These are phyloP conservation scores for Dorcus hopei DNA, from an alignment of 2,888 invertebrate genomes.

Conservation along the genomic window DNA sequence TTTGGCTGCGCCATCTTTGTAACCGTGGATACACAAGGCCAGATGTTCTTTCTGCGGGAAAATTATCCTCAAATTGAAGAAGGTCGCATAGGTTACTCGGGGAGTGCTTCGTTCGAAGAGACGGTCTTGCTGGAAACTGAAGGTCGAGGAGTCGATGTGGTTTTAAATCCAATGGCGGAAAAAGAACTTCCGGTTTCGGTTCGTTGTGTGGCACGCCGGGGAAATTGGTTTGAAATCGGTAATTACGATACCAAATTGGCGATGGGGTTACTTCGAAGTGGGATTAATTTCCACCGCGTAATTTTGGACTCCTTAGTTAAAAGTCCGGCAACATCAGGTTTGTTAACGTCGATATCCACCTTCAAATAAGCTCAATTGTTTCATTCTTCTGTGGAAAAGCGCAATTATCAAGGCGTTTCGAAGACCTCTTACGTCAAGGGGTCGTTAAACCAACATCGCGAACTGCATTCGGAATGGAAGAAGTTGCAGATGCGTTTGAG, in stretches of 20 bases:
- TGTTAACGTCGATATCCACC: not conserved
- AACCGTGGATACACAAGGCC: conserved; percentile 82
- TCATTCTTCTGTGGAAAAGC: not conserved
- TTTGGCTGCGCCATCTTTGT: conserved; percentile 73
- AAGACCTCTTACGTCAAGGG: conserved; percentile 42
- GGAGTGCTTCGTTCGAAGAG: conserved; percentile 84
- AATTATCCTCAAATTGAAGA: conserved; percentile 68
- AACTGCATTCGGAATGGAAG: conserved; percentile 61
- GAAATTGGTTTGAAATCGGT: conserved; percentile 81
- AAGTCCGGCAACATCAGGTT: conserved; percentile 23
- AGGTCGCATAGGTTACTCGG: conserved; percentile 79
- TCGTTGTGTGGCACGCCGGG: conserved; percentile 56
- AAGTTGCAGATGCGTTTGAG: conserved; percentile 71
- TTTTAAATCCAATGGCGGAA: conserved; percentile 86
- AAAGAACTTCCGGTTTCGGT: conserved; percentile 77
- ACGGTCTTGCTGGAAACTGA: conserved; percentile 74
- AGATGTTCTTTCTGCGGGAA: conserved; percentile 77
- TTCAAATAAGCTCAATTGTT: not conserved
- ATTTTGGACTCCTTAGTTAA: conserved; percentile 57
- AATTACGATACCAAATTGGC: conserved; percentile 67
- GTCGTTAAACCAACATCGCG: conserved; percentile 66
- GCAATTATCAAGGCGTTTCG: not conserved
- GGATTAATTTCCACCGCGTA: conserved; percentile 66
- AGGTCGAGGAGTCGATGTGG: conserved; percentile 87
- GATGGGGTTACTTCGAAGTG: conserved; percentile 53